Evolutionary conservation across 2,888 invertebrate species (phyloP).

Genomic region (Poecilobothrus nobilitatus): DNA sequence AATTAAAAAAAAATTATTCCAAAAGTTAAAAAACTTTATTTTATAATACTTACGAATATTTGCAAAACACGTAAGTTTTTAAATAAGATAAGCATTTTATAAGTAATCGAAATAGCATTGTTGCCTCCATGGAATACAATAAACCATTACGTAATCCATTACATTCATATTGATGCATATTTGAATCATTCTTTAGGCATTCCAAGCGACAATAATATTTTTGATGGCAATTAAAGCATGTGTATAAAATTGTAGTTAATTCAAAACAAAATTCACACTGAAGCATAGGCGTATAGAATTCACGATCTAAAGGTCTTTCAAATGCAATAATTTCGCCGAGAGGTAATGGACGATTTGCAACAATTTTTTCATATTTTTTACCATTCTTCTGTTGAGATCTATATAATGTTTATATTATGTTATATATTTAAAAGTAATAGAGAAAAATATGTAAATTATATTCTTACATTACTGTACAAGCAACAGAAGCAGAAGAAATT

Average conservation of each 20-base stretch:
- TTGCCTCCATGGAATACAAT: not conserved
- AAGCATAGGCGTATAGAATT: not conserved
- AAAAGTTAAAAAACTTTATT: no score
- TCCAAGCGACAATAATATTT: slow-evolving; percentile 14
- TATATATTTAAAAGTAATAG: not conserved
- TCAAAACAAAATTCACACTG: slow-evolving; percentile 15
- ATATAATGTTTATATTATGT: not conserved
- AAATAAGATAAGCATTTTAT: not conserved
- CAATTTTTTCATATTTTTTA: not conserved
- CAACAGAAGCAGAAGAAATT: slow-evolving; percentile 14
- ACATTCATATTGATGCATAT: slow-evolving; percentile 17
- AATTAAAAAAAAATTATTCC: no score
- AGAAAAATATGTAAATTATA: not conserved
- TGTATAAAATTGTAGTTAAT: slow-evolving; percentile 7
- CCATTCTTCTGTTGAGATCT: not conserved
- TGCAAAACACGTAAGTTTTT: not conserved
- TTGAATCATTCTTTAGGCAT: slow-evolving; percentile 10
- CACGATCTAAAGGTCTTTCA: slow-evolving; percentile 12
- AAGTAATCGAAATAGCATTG: not conserved
- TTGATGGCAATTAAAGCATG: slow-evolving; percentile 16
- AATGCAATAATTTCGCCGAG: slow-evolving; percentile 13
- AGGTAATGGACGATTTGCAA: slow-evolving; percentile 15
- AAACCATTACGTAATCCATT: slow-evolving; percentile 14
- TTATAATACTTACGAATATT: not conserved
- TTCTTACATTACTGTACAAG: slow-evolving; percentile 15